These are phyloP conservation scores for Plagodis pulveraria DNA, from an alignment of 2,888 invertebrate species.

Conservation along the genomic window DNA sequence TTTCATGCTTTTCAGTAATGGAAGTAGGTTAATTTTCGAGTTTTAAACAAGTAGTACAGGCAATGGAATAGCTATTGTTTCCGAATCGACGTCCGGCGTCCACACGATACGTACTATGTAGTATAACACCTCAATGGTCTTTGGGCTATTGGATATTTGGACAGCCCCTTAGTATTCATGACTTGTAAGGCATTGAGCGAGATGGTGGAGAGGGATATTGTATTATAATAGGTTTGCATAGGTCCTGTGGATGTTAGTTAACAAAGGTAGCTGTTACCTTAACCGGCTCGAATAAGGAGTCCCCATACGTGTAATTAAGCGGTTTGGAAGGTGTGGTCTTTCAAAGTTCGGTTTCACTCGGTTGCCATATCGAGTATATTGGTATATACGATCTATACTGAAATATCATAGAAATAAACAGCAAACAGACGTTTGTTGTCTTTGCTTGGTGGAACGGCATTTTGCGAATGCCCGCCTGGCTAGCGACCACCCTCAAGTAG, in stretches of 20 bases:
- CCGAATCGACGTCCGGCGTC: conserved; percentile 24
- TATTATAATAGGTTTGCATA: conserved; percentile 14
- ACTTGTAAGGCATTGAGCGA: conserved; percentile 21
- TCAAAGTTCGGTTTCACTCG: too few species aligned
- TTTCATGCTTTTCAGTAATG: too few species aligned
- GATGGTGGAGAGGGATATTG: conserved; percentile 6
- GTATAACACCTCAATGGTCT: conserved; percentile 30
- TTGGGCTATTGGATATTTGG: conserved; percentile 30
- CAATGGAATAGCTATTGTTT: conserved; percentile 31
- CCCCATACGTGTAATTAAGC: too few species aligned
- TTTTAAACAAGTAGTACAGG: conserved; percentile 9
- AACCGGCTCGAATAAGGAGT: too few species aligned
- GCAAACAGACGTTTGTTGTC: too few species aligned
- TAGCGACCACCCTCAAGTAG: too few species aligned
- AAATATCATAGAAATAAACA: too few species aligned
- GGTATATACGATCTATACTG: too few species aligned
- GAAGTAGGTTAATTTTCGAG: neutral
- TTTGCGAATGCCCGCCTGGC: too few species aligned
- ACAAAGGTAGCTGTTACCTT: neutral
- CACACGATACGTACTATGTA: neutral
- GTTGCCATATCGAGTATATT: too few species aligned
- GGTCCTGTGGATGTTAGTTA: neutral
- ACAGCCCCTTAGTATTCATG: conserved; percentile 27
- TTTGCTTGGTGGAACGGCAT: too few species aligned
- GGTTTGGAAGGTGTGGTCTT: too few species aligned